Evolutionary conservation across 2,888 invertebrate species (phyloP), one percentile per base, ranked within the genome.

Genomic region (Alloscopus bannaensis): DNA sequence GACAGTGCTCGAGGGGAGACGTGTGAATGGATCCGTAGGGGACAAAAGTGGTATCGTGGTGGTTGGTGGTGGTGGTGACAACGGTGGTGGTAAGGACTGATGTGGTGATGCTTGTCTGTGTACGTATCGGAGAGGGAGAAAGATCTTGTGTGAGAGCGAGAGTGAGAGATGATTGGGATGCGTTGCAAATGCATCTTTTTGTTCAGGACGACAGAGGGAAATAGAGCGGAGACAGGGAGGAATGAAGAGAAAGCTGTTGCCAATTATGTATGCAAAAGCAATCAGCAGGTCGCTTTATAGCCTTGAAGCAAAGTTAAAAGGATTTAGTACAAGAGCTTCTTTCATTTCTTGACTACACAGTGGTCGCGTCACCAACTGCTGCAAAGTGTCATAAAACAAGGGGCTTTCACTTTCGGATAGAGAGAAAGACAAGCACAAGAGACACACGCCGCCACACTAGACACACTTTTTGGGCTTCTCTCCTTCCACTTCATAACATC

Each of bases 221-320:
- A 68, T 18, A 31, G 31, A 52, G 28, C 26, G n/a, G 50, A n/a
- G 52, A 52, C 3, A 28, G 1, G 40, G 70, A 36, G 28, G n/a
- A n/a, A n/a, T n/a, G n/a, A n/a, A n/a, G n/a, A n/a, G n/a, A n/a
- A n/a, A 68, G 68, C 59, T 83, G 83, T 83, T 76, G 75, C 71
- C 81, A 83, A 81, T 83, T 83, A 78, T 31, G 81, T 79, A 83
- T 83, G 83, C 83, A 83, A 83, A 83, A 79, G 79, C 83, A 83
- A 83, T 83, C 81, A 83, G 64, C 79, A 69, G 76, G 57, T 64
- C 36, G 68, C 68, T 78, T 83, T 83, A 76, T 55, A 70, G 62
- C 62, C 50, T 57, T 45, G 75, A 69, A 70, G 77, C 59, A 64
- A 71, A 75, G 79, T 80, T 80, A 76, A 80, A 68, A 82, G 82